A percentile compares a stretch with the other conserved stretches of the same genome.
These are phyloP conservation scores for Perizoma flavofasciatum DNA, from an alignment of 2,888 invertebrate species.

Conservation along the genomic window DNA sequence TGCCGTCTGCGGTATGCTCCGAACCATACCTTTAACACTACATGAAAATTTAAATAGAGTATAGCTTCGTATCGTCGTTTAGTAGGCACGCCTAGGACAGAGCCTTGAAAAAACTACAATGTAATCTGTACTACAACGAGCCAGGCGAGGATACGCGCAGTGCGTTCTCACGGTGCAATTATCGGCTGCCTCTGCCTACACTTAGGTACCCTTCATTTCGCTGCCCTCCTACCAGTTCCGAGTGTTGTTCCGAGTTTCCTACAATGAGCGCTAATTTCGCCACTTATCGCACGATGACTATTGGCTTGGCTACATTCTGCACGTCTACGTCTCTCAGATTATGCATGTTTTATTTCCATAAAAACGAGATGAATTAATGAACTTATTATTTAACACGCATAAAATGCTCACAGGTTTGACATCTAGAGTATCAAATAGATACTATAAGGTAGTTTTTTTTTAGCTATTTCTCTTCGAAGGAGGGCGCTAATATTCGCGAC, in stretches of 20 bases:
- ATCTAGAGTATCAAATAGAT: too few relatives aligned
- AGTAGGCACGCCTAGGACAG: slow-evolving; percentile 5
- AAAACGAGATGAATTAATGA: too few relatives aligned
- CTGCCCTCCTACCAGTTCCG: slow-evolving; percentile 60
- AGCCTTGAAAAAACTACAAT: slow-evolving; percentile 6
- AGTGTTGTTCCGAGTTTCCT: slow-evolving; percentile 41
- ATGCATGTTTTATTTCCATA: too few relatives aligned
- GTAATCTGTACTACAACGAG: slow-evolving; percentile 7
- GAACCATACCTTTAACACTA: too few relatives aligned
- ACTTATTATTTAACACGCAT: too few relatives aligned
- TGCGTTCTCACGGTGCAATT: slow-evolving; percentile 77
- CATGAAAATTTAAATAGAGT: too few relatives aligned
- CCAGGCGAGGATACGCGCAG: slow-evolving; percentile 27
- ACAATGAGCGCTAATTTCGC: slow-evolving; percentile 44
- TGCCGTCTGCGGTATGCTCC: too few relatives aligned
- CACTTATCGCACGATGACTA: slow-evolving; percentile 12
- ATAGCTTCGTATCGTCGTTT: neutral
- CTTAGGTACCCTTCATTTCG: slow-evolving; percentile 62
- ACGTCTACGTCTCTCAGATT: too few relatives aligned
- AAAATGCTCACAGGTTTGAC: too few relatives aligned
- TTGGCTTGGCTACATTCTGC: neutral
- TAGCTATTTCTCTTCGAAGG: too few relatives aligned
- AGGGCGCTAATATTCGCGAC: too few relatives aligned
- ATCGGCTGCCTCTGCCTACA: slow-evolving; percentile 73
- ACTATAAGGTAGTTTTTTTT: too few relatives aligned